phyloP scores from a whole-genome alignment of 1,140 invertebrate species.

The Cheumatopsyche charites region DNA sequence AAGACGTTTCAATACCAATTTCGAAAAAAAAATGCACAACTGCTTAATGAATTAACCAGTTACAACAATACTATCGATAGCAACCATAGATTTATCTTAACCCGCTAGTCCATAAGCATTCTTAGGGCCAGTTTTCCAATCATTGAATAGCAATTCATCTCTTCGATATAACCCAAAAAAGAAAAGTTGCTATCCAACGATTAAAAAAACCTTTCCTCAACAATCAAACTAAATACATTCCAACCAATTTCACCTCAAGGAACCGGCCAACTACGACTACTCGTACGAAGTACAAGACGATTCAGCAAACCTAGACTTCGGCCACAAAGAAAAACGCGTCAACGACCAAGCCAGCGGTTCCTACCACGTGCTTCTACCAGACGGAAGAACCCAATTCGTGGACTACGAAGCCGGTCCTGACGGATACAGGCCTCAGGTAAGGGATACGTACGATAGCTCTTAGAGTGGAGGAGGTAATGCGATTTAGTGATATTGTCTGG shows the following conservation, averaged over 20 bases:
- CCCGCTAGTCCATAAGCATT: too few relatives aligned
- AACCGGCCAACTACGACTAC: conserved; percentile 72
- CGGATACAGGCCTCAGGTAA: conserved; percentile 69
- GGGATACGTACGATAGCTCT: neutral
- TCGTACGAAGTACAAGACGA: conserved; percentile 70
- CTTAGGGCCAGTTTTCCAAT: too few relatives aligned
- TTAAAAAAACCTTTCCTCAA: neutral
- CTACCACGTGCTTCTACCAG: conserved; percentile 70
- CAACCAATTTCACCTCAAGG: conserved; percentile 55
- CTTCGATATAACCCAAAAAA: too few relatives aligned
- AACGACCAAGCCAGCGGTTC: conserved; percentile 67
- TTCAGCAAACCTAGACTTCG: conserved; percentile 64
- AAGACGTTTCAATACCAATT: too few relatives aligned
- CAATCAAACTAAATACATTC: neutral
- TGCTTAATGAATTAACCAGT: too few relatives aligned
- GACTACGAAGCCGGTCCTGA: conserved; percentile 69
- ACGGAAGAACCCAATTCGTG: conserved; percentile 69
- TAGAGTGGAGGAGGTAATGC: too few relatives aligned
- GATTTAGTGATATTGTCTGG: too few relatives aligned
- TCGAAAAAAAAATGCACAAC: too few relatives aligned
- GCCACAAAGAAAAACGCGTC: conserved; percentile 68
- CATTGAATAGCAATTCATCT: too few relatives aligned
- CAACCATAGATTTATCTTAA: too few relatives aligned
- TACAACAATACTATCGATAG: too few relatives aligned
- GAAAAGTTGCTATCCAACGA: too few relatives aligned